Evolutionary conservation across 2,113 vertebrate genomes (phyloP).

Genomic region (Poeciliopsis turrubarensis): DNA sequence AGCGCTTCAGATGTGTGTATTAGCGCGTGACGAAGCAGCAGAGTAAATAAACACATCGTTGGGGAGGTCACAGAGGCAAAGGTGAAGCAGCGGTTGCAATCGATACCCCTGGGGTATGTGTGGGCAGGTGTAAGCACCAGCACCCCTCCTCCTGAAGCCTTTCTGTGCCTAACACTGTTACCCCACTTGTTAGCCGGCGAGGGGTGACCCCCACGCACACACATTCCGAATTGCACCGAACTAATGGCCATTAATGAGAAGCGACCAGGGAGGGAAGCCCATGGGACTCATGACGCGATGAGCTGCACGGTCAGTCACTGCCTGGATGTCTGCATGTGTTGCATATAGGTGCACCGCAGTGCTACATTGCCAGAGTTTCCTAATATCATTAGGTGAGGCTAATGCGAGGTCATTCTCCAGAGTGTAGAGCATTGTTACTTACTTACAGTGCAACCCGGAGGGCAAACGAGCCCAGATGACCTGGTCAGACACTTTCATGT

Average conservation of each 20-base stretch:
- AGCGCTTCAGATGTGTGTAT: constrained; percentile 37
- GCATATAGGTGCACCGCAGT: constrained; percentile 77
- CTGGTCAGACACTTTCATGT: constrained; percentile 27
- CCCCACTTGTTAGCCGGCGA: constrained; percentile 69
- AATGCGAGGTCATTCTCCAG: constrained; percentile 79
- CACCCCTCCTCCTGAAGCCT: constrained; percentile 34
- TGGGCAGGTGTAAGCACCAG: constrained; percentile 62
- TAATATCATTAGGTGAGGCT: constrained; percentile 93
- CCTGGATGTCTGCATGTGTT: constrained; percentile 35
- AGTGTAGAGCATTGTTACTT: constrained; percentile 23
- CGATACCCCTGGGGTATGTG: constrained; percentile 67
- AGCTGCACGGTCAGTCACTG: constrained; percentile 35
- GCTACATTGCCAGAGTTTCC: constrained; percentile 84
- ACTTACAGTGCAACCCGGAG: constrained; percentile 46
- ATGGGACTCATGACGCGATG: constrained; percentile 41
- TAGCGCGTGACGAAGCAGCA: constrained; percentile 23
- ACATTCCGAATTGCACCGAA: constrained; percentile 78
- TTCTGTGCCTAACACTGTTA: constrained; percentile 66
- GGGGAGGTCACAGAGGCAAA: constrained; percentile 74
- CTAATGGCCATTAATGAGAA: constrained; percentile 92
- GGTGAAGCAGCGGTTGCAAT: constrained; percentile 76
- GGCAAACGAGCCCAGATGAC: constrained; percentile 17
- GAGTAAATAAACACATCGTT: constrained; percentile 79
- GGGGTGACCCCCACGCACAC: constrained; percentile 59
- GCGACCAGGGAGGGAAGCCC: constrained; percentile 85